Percentiles rank a stretch among this genome's conserved stretches.
Evolutionary conservation across 2,113 vertebrate genomes (phyloP).

Genomic region (Engystomops pustulosus): DNA sequence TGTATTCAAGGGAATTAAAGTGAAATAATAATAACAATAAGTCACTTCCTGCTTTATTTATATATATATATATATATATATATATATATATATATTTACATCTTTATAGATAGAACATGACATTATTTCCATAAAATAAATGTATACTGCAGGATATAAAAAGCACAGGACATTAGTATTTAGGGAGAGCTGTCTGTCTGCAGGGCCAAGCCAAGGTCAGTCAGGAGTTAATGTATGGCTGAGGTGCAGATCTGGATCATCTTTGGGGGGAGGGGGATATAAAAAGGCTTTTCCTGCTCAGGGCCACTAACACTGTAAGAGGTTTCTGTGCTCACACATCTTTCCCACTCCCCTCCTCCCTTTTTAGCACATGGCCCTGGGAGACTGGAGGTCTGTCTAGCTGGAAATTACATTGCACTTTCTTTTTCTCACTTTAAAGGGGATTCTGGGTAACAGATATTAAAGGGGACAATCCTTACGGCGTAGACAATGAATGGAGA

Average conservation of each 20-base stretch:
- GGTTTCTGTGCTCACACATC: conserved; percentile 17
- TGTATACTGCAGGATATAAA: background rate
- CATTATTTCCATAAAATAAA: too few relatives aligned
- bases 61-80: too few relatives aligned
- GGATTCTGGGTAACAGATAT: background rate
- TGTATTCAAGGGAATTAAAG: too few relatives aligned
- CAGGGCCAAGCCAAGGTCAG: background rate
- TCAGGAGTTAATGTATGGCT: conserved; percentile 19
- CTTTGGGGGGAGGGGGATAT: conserved; percentile 35
- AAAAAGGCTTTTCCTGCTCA: conserved; percentile 41
- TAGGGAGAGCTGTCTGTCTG: background rate
- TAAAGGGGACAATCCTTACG: background rate
- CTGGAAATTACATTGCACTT: conserved; percentile 16
- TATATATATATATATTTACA: background rate
- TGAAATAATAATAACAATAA: too few relatives aligned
- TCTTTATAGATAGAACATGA: background rate
- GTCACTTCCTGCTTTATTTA: too few relatives aligned
- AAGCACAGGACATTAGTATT: background rate
- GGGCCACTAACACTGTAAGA: conserved; percentile 29
- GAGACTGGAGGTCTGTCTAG: conserved; percentile 24
- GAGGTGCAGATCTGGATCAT: conserved; percentile 39
- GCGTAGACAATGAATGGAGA: background rate
- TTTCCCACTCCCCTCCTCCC: conserved; percentile 36
- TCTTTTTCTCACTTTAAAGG: background rate
- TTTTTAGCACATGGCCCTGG: conserved; percentile 37